Base-by-base conservation (phyloP, 2,888 invertebrate species). In the Ophion costatus region DNA sequence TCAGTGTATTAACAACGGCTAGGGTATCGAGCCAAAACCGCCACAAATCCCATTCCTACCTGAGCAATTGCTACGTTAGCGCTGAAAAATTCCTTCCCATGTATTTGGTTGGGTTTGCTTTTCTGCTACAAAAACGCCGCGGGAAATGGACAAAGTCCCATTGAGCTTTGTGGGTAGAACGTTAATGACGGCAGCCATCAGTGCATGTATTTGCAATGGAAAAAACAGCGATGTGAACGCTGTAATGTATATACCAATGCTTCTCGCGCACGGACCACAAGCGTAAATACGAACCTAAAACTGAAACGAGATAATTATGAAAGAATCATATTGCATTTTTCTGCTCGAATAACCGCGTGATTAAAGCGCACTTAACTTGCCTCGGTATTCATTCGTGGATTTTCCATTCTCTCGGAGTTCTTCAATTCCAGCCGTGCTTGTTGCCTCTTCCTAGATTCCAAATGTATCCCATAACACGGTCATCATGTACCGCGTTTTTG, bases 131-230 rank as follows among this genome's bases (percentile, higher is more conserved):
- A 14, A 17, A 6, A 51, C 4, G 7, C 14, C 14, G 2, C 42
- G 33, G 75, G 56, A 33, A 75, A 75, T 75, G 51, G 33, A 75
- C 56, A 38, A 57, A 56, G 57, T 76, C 38, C 38, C 33, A 20
- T 59, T 17, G 56, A 33, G 51, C 51, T 75, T 75, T 75, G n/a
- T 29, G 64, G 17, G 29, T 24, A 14, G 11, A 56, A 75, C 7
- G 64, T 14, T 11, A 20, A 38, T 75, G 33, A 3, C 9, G 22
- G 14, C 14, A 20, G 42, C 24, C 45, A 9, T 51, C 14, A 2
- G 14, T 11, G 24, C 14, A 9, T 11, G 14, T 24, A 14, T 14
- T 51, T 14, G 14, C 17, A 51, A 51, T 14, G 9, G 51, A 17
- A 5, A 17, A 14, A 14, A 51, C 2, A 51, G 14, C 9, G 14